A percentile compares a stretch with the other conserved stretches of the same genome.
These are phyloP conservation scores for Drosophila neoperkinsi DNA, from an alignment of 2,888 invertebrate genomes.

Conservation along the genomic window DNA sequence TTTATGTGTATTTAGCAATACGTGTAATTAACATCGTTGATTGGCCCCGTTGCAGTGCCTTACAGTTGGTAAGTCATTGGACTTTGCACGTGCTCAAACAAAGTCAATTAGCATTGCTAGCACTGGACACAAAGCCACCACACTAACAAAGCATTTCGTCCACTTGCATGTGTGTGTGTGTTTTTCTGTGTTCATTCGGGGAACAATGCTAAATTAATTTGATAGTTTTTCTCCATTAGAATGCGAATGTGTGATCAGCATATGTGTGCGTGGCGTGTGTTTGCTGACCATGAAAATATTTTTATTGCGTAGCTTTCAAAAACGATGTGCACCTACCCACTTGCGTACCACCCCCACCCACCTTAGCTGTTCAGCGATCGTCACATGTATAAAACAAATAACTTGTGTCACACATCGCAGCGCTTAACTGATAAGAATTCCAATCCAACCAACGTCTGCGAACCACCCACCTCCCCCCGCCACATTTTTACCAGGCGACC, in stretches of 20 bases:
- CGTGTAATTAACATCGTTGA: neutral
- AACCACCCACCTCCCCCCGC: too few species aligned
- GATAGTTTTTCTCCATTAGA: conserved; percentile 16
- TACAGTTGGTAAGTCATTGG: conserved; percentile 24
- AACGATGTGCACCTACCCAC: neutral
- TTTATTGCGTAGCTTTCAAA: conserved; percentile 59
- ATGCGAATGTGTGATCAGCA: neutral
- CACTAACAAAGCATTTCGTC: conserved; percentile 14
- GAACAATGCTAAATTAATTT: conserved; percentile 39
- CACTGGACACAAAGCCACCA: conserved; percentile 12
- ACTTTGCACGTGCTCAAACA: conserved; percentile 25
- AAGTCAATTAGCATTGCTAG: conserved; percentile 3
- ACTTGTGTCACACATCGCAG: neutral
- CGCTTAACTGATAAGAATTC: conserved; percentile 2
- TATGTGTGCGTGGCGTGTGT: conserved; percentile 12
- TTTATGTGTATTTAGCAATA: neutral
- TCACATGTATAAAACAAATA: conserved; percentile 15
- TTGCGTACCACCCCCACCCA: neutral
- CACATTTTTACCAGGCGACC: neutral
- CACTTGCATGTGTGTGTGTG: neutral
- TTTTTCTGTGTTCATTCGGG: conserved; percentile 6
- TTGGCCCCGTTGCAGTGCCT: neutral
- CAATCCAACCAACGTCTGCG: neutral
- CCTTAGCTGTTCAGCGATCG: conserved; percentile 3
- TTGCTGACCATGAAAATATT: conserved; percentile 52